Conservation (phyloP, 2,797 vertebrate genomes). For the Pangasius sanitwongsei region DNA sequence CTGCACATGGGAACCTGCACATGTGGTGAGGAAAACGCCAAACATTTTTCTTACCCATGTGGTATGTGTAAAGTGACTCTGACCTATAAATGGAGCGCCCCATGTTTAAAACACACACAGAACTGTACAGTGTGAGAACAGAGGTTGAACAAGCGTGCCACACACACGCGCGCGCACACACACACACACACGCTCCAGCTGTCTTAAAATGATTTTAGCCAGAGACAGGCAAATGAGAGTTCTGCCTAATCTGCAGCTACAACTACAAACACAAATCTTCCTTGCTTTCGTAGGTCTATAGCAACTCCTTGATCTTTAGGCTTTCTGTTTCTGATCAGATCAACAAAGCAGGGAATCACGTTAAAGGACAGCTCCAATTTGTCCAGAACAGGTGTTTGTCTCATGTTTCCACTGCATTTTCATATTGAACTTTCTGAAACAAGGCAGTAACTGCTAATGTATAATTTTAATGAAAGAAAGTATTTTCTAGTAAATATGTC, state of each 20-base stretch:
- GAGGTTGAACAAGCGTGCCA: not conserved
- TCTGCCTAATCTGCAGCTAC: not conserved
- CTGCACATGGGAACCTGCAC: not conserved
- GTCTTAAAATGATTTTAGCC: not conserved
- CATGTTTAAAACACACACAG: not conserved
- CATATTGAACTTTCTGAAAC: not conserved
- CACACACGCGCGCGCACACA: not conserved
- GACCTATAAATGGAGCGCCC: not conserved
- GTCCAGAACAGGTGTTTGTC: not conserved
- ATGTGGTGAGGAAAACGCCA: not conserved
- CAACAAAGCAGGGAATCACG: not conserved
- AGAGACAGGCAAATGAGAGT: not conserved
- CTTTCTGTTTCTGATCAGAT: not conserved
- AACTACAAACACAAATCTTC: not conserved
- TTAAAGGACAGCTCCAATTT: not conserved
- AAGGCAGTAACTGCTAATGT: not conserved
- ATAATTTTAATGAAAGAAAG: not conserved
- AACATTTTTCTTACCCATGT: slow-evolving; percentile 16
- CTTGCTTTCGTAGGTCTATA: not conserved
- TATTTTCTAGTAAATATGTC: not conserved
- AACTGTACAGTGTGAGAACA: not conserved
- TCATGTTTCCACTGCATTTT: not conserved
- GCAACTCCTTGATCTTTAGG: not conserved
- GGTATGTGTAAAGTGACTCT: not conserved
- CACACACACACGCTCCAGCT: not conserved